Evolutionary conservation across 2,113 vertebrate genomes (phyloP), one percentile per base, ranked within the genome.

Genomic region (Sceloporus tristichus): DNA sequence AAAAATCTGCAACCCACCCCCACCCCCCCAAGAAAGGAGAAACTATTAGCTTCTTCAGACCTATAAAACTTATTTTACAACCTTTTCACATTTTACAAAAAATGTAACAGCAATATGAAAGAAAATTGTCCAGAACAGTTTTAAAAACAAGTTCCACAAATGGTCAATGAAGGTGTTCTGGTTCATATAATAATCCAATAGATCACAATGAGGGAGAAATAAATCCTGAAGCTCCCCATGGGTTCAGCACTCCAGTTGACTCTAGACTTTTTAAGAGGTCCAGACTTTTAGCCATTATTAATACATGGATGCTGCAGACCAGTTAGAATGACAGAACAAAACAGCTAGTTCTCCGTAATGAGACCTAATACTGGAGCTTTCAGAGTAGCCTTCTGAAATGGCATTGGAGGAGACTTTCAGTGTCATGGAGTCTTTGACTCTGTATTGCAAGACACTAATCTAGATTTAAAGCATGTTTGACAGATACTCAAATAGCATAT

Each of bases 361-460:
- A 81, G n/a, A 40, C 48, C 48, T 48, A 48, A 48, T 48, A 48
- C 4, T 65, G 79, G 23, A 38, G 8, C 23, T n/a, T 34, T 62
- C 40, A 23, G 59, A 81, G 79, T 56, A 40, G 79, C 79, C 25
- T 81, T 54, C 79, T 9, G 65, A 81, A 81, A 81, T 65, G 65
- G 34, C 59, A 81, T 38, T 65, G 19, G 34, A 81, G 62, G 29
- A 59, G 19, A 81, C 56, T 65, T 40, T 56, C 79, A 65, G 13
- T 81, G 56, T 65, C 59, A 81, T 81, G 19, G 25, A n/a, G 29
- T 81, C 65, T 81, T 65, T 65, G 9, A 40, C 34, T 65, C 54
- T 34, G 54, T 59, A 38, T 40, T 81, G 56, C 40, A 59, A 81
- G 79, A 59, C 79, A 81, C 56, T 65, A 80, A 80, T 80, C n/a